Conservation (phyloP, 2,888 invertebrate genomes). For the Syrphus vitripennis region DNA sequence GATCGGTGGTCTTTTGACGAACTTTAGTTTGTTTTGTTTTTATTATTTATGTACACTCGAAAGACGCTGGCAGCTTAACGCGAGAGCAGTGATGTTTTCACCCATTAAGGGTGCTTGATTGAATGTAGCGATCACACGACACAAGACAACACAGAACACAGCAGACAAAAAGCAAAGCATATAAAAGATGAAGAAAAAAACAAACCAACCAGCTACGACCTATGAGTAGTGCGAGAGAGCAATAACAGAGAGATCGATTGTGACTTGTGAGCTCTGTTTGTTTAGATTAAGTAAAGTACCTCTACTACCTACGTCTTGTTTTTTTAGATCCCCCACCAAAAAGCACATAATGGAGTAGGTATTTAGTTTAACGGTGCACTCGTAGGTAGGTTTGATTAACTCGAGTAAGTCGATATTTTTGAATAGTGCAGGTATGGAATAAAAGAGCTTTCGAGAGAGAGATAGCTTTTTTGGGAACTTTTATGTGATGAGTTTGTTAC, state of each 20-base stretch:
- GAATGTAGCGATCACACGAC: conserved; percentile 49
- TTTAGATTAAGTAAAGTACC: background rate
- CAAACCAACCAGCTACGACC: background rate
- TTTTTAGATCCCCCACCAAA: background rate
- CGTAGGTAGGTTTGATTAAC: background rate
- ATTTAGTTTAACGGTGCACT: background rate
- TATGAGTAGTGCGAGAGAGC: background rate
- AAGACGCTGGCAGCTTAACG: conserved; percentile 1
- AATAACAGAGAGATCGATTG: background rate
- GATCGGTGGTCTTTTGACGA: conserved; percentile 12
- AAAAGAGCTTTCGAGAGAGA: background rate
- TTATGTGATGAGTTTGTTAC: background rate
- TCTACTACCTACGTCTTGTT: background rate
- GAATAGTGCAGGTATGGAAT: background rate
- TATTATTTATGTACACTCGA: background rate
- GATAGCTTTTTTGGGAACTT: background rate
- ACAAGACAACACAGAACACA: conserved; percentile 31
- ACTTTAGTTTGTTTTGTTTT: conserved; percentile 7
- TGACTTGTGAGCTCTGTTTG: background rate
- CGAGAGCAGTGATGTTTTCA: conserved; percentile 38
- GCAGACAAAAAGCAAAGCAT: background rate
- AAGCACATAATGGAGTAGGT: background rate
- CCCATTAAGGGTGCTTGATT: conserved; percentile 64
- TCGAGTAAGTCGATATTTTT: background rate
- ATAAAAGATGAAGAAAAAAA: background rate